Evolutionary conservation across 2,113 vertebrate genomes (phyloP).

Genomic region (Saiga tatarica): DNA sequence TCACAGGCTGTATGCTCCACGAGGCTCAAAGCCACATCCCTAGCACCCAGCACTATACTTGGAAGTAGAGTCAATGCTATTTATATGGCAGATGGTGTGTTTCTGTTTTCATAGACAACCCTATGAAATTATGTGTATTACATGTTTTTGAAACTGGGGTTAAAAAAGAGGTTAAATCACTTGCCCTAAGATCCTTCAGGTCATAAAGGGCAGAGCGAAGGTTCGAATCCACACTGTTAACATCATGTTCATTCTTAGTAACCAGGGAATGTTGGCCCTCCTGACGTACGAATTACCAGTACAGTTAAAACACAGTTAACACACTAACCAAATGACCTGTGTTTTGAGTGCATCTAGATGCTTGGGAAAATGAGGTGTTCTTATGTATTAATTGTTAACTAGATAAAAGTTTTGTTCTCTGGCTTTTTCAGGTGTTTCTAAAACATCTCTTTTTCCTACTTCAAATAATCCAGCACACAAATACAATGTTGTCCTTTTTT

Average conservation of each 20-base stretch:
- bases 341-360: background rate
- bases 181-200: background rate
- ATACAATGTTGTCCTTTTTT: background rate
- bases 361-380: background rate
- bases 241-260: background rate
- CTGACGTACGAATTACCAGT: rapidly evolving
- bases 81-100: background rate
- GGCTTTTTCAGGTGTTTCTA: background rate
- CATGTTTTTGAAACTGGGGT: background rate
- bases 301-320: background rate
- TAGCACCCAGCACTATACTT: background rate
- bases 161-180: background rate
- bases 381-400: background rate
- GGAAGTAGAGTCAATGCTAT: background rate
- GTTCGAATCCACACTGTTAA: background rate
- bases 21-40: background rate
- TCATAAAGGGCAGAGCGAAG: background rate
- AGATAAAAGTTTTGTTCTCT: background rate
- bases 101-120: background rate
- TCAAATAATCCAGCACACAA: background rate
- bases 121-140: rapidly evolving
- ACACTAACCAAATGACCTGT: background rate
- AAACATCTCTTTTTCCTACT: background rate
- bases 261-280: too few species aligned
- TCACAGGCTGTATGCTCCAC: background rate